phyloP scores from a whole-genome alignment of 2,113 vertebrate species.

The Tragulus kanchil region DNA sequence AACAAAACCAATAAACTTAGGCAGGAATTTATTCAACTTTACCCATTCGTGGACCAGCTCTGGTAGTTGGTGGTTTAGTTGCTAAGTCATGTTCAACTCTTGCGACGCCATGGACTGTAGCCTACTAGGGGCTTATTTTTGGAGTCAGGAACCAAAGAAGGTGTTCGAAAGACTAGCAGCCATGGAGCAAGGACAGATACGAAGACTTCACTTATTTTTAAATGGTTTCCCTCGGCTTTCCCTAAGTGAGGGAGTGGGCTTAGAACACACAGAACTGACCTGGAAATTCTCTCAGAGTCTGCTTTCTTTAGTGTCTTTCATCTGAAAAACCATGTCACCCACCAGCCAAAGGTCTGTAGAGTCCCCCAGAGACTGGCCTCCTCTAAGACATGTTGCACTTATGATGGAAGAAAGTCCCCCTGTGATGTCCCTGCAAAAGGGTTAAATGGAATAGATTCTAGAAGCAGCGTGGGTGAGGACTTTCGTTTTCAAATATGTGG shows the following conservation, averaged over 20 bases:
- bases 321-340: background rate
- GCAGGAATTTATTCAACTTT: background rate
- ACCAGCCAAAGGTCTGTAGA: background rate
- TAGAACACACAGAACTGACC: too few species aligned
- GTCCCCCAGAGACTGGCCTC: background rate
- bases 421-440: background rate
- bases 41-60: background rate
- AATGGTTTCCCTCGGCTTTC: background rate
- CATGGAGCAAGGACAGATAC: background rate
- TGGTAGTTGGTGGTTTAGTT: too few species aligned
- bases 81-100: too few species aligned
- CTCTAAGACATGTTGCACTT: accelerated
- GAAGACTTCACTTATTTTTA: background rate
- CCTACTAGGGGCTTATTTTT: background rate
- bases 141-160: background rate
- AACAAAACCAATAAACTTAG: background rate
- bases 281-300: background rate
- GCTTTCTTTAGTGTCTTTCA: background rate
- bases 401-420: background rate
- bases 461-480: background rate
- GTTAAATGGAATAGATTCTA: background rate
- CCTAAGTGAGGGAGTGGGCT: background rate
- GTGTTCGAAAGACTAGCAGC: background rate
- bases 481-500: conserved; percentile 30
- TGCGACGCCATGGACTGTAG: too few species aligned